Base-by-base conservation (phyloP, 2,113 vertebrate genomes). In the Mellivora capensis region DNA sequence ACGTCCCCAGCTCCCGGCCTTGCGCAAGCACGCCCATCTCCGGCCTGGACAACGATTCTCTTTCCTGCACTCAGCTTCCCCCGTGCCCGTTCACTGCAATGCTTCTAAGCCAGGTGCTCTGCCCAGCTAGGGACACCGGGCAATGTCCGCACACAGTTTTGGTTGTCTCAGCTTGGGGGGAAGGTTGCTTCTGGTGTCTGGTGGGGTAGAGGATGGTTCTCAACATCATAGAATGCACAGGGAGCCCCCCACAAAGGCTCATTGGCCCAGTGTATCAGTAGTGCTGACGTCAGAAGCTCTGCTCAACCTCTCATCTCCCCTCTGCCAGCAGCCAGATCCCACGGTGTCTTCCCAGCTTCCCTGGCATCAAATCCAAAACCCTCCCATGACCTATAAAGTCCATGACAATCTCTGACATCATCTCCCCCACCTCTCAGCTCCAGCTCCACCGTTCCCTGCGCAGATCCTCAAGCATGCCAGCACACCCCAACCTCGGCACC, bases 11-110 rank as follows among this genome's bases (percentile, higher is more conserved):
- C 47, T 20, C 27, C n/a, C 21, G 6, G 2, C 49, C 52, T 72
- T 6, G 54, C 6, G 20, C 42, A 31, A 52, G 14, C 18, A 1
- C 42, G 52, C 25, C 17, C 5, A 0, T 8, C 69, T 61, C 82
- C 42, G n/a, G 3, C 42, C 34, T 2, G n/a, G 42, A 17, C 14
- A 44, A 13, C 5, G 14, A 15, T 14, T 10, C 31, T 49, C 34
- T 4, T 62, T 59, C 9, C 67, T 7, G 34, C 1, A 0, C 67
- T 69, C 71, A 8, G 2, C 25, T 25, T 18, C 27, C 25, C 34
- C 7, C 0, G 0, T 7, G 39, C 4, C 42, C 9, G 27, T 39
- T 6, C 13, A 25, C 0, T 15, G 34, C 42, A 6, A 11, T 1
- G 21, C 23, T 17, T 42, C 61, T 87, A 37, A 12, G 1, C 7